Base-by-base conservation (phyloP, 92 coral and sea anemone genomes). In the Epizoanthus illoricatus region DNA sequence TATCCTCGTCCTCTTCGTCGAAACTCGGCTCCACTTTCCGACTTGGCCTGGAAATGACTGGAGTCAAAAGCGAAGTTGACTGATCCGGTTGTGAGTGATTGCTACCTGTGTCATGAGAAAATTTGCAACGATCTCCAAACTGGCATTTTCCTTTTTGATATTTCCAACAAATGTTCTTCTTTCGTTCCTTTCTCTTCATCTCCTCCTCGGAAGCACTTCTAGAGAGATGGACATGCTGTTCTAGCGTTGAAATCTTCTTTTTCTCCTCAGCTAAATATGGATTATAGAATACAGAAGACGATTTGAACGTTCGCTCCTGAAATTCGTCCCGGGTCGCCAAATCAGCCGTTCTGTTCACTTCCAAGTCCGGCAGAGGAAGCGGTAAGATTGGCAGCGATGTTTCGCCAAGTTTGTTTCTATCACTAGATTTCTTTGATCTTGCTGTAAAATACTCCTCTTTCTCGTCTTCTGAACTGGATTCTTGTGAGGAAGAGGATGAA, bases 191-290 rank as follows among this genome's bases (percentile, higher is more conserved):
- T 68, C 79, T 75, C 71, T 85, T 89, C 42, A 19, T 40, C 64
- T 60, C 75, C 18, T 86, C 81, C 8, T 88, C 86, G 13, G 89
- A 84, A 40, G 74, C 79, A 18, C 69, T 79, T 43, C 84, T 88
- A 20, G 98, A 87, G 23, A 96, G 90, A 13, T 90, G 93, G 47
- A 96, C 99, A 41, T 96, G 99, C 67, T 91, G 89, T 79, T 96
- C 98, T 16, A 96, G 88, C 73, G 89, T 88, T 40, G 95, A 90
- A 7, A 96, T 89, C 74, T 86, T 96, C 74, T 87, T 86, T 84
- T 90, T 90, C 76, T 93, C 99, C 72, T 94, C 93, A 60, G 98
- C 99, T 80, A 89, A 82, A 78, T 87, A 96, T 18, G 99, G 99
- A 72, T 96, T 96, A 71, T 91, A 96, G 85, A 96, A 96, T 43